phyloP scores from a whole-genome alignment of 2,797 vertebrate species.

The Cynopterus sphinx region DNA sequence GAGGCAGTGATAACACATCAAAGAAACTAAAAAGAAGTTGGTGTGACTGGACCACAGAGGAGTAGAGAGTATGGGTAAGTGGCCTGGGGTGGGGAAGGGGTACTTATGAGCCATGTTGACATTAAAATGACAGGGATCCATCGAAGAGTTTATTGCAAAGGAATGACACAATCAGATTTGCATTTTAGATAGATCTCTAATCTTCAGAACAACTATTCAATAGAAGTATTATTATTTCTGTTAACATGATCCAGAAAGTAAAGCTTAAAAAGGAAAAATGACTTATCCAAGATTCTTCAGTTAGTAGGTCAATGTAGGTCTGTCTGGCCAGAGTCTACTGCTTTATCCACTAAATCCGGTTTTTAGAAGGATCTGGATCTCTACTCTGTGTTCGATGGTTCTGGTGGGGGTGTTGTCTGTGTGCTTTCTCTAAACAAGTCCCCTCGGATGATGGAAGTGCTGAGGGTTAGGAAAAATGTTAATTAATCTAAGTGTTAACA shows the following conservation, averaged over 20 bases:
- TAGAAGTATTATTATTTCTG: neutral
- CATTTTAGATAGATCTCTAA: neutral
- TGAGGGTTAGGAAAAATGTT: neutral
- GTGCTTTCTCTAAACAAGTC: neutral
- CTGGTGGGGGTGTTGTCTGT: neutral
- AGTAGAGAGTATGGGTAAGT: neutral
- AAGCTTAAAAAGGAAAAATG: slow-evolving; percentile 15
- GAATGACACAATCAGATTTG: neutral
- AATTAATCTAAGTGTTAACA: neutral
- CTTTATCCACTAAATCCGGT: neutral
- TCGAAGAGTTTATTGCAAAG: neutral
- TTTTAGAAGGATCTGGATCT: neutral
- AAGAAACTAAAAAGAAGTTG: neutral
- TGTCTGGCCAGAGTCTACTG: neutral
- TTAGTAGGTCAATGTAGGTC: neutral
- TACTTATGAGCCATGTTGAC: neutral
- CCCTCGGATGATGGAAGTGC: neutral
- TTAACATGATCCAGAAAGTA: neutral
- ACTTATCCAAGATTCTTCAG: neutral
- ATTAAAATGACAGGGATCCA: neutral
- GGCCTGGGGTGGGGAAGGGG: neutral
- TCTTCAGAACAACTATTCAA: neutral
- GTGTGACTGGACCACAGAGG: neutral
- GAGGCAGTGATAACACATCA: neutral
- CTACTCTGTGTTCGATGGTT: neutral